A percentile compares a stretch with the other conserved stretches of the same genome.
These are phyloP conservation scores for Pilophorus perplexus DNA, from an alignment of 2,888 invertebrate species.

Conservation along the genomic window DNA sequence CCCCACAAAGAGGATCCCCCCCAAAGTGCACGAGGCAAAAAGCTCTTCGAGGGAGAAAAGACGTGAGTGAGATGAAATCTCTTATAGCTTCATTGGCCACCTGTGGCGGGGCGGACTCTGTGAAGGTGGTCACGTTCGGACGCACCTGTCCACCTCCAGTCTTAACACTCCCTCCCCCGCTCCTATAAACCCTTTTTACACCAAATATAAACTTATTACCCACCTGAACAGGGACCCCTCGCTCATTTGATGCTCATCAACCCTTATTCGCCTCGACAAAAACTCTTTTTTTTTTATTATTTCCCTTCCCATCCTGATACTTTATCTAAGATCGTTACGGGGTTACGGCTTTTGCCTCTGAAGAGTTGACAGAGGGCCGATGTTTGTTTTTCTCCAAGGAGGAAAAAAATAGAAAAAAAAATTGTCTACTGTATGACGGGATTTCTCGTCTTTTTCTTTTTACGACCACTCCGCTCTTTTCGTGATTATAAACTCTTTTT, in stretches of 20 bases:
- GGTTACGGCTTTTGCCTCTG: slow-evolving; percentile 1
- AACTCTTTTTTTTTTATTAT: no score
- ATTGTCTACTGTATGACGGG: slow-evolving; percentile 23
- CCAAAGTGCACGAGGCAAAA: no score
- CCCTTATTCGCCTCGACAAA: slow-evolving; percentile 4
- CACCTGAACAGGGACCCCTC: no score
- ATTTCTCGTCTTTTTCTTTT: slow-evolving; percentile 21
- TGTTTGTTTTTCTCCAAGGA: slow-evolving; percentile 35
- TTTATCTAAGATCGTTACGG: slow-evolving; percentile 34
- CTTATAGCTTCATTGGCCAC: slow-evolving; percentile 36
- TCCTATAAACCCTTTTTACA: slow-evolving; percentile 24
- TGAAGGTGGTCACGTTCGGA: slow-evolving; percentile 20
- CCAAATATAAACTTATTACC: slow-evolving; percentile 34
- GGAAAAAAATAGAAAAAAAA: no score
- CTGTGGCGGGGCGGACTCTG: slow-evolving; percentile 17
- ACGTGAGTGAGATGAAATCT: slow-evolving; percentile 37
- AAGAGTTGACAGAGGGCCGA: slow-evolving; percentile 24
- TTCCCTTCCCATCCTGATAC: no score
- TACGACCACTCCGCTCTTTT: no score
- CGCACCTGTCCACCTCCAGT: slow-evolving; percentile 26
- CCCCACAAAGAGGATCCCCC: no score
- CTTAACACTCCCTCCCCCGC: slow-evolving; percentile 2
- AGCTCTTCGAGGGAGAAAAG: background rate
- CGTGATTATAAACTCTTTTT: slow-evolving; percentile 12
- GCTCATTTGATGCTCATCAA: slow-evolving; percentile 36